A percentile compares a stretch with the other conserved stretches of the same genome.
These are phyloP conservation scores for Phymorhynchus buccinoides DNA, from an alignment of 1,140 invertebrate species.

Conservation along the genomic window DNA sequence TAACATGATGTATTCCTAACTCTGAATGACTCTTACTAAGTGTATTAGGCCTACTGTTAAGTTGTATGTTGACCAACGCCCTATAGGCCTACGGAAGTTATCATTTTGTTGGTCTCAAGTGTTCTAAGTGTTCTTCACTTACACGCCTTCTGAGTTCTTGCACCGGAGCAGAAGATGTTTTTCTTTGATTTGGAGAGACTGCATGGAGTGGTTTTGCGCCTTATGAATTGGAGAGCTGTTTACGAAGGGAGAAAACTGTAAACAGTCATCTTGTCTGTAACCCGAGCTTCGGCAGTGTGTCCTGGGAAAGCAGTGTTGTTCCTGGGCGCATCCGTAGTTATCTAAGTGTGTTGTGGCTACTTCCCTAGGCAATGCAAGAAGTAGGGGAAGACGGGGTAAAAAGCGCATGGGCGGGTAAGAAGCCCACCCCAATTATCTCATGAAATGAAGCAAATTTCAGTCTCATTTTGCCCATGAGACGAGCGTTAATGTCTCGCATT, in stretches of 20 bases:
- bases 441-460: too few relatives aligned
- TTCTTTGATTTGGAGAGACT: not conserved
- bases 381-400: too few relatives aligned
- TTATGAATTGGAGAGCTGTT: not conserved
- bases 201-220: not conserved
- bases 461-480: too few relatives aligned
- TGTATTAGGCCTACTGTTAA: too few relatives aligned
- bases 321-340: too few relatives aligned
- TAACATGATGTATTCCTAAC: too few relatives aligned
- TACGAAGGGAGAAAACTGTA: not conserved
- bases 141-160: not conserved
- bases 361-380: too few relatives aligned
- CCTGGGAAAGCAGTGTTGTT: not conserved
- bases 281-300: not conserved
- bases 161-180: not conserved
- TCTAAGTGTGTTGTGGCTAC: too few relatives aligned
- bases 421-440: too few relatives aligned
- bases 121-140: not conserved
- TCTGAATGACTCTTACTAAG: too few relatives aligned
- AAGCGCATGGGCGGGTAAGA: too few relatives aligned
- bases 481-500: too few relatives aligned
- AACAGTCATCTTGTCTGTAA: not conserved
- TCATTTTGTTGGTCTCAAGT: not conserved
- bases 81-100: not conserved
- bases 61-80: not conserved